Conservation (phyloP, 2,113 vertebrate genomes). For the Cettia cetti region DNA sequence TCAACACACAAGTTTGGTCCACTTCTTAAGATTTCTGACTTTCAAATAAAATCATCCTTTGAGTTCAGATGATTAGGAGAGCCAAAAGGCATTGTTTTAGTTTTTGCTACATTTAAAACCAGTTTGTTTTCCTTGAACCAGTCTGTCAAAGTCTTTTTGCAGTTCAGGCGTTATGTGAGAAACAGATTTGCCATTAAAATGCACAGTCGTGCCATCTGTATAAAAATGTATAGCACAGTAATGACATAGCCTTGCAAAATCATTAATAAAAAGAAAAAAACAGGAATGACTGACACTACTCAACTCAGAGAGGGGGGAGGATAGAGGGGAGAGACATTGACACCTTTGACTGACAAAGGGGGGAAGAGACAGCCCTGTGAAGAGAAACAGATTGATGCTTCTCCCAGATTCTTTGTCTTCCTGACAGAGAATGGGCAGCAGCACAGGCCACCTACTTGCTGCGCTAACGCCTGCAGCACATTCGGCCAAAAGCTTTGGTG, state of each 20-base stretch:
- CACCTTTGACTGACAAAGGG: conserved; percentile 73
- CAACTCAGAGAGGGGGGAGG: conserved; percentile 68
- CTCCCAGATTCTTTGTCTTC: conserved; percentile 69
- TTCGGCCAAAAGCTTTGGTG: conserved; percentile 58
- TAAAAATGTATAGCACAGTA: conserved; percentile 81
- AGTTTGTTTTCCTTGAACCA: conserved; percentile 87
- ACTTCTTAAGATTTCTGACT: conserved; percentile 57
- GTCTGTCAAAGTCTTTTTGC: conserved; percentile 87
- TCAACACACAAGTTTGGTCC: conserved; percentile 17
- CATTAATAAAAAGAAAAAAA: conserved; percentile 82
- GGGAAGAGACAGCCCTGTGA: conserved; percentile 76
- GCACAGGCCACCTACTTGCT: conserved; percentile 67
- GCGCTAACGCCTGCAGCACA: conserved; percentile 24
- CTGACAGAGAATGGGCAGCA: conserved; percentile 70
- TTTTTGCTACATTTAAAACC: conserved; percentile 84
- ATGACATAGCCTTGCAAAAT: conserved; percentile 82
- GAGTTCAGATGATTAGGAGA: conserved; percentile 76
- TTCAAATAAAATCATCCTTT: conserved; percentile 72
- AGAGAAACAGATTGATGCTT: conserved; percentile 79
- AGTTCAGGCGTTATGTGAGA: conserved; percentile 86
- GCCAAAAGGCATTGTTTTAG: conserved; percentile 86
- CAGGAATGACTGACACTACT: conserved; percentile 81
- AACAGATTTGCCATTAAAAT: conserved; percentile 88
- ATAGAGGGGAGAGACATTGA: conserved; percentile 71
- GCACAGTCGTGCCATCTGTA: conserved; percentile 86